These are phyloP conservation scores for Anabacerthia variegaticeps DNA, from an alignment of 2,797 vertebrate species.

Conservation along the genomic window DNA sequence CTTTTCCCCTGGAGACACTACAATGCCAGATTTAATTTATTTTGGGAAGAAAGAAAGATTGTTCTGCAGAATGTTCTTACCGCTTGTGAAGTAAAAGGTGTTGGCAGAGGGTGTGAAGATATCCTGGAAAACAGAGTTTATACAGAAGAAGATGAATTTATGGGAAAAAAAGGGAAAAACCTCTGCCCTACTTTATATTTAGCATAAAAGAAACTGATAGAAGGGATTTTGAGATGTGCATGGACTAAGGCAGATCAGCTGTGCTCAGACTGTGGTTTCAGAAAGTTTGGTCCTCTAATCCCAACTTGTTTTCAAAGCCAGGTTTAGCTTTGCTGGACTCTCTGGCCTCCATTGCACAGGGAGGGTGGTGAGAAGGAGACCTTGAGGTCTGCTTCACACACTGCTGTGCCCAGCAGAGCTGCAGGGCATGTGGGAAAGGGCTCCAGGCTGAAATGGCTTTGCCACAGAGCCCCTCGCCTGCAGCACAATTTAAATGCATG, in stretches of 20 bases:
- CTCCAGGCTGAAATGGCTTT: neutral
- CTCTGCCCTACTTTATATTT: neutral
- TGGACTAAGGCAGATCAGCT: neutral
- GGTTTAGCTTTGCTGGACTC: neutral
- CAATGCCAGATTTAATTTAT: neutral
- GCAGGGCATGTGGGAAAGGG: neutral
- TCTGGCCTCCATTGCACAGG: accelerated
- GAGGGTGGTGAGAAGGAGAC: neutral
- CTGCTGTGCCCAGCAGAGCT: neutral
- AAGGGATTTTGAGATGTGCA: neutral
- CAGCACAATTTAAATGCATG: neutral
- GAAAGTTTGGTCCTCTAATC: neutral
- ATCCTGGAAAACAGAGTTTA: neutral
- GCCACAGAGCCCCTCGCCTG: neutral
- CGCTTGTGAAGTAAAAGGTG: neutral
- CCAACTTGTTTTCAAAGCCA: neutral
- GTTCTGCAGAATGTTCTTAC: neutral
- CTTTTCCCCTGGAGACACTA: neutral
- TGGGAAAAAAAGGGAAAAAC: neutral
- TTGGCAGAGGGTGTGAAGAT: neutral
- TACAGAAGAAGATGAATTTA: neutral
- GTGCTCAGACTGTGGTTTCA: neutral
- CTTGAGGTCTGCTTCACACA: accelerated
- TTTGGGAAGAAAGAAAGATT: neutral
- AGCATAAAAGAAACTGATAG: neutral